These are phyloP conservation scores for Diarsia rubi DNA, from an alignment of 2,888 invertebrate genomes.

Conservation along the genomic window DNA sequence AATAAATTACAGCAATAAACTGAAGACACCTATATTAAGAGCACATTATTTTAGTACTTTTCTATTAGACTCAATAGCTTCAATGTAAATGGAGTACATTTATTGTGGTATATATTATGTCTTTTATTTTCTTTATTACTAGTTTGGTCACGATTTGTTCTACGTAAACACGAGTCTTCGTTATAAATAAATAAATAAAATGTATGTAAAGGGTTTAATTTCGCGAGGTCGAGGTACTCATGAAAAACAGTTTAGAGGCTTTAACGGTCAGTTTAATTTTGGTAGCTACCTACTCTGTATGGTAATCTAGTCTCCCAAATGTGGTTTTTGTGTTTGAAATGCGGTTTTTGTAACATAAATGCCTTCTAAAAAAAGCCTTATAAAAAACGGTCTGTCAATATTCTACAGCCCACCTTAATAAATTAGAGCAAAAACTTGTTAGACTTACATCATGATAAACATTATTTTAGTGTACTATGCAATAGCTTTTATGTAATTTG, in stretches of 20 bases:
- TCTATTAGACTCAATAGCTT: neutral
- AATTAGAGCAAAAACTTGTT: neutral
- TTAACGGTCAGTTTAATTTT: neutral
- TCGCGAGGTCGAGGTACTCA: neutral
- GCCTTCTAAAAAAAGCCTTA: neutral
- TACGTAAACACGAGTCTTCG: neutral
- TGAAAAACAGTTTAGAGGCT: neutral
- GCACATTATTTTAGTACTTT: constrained; percentile 6
- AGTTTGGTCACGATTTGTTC: neutral
- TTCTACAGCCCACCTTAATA: neutral
- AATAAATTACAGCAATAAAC: constrained; percentile 35
- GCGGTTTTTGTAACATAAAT: neutral
- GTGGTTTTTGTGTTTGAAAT: neutral
- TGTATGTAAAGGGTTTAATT: neutral
- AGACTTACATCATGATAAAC: neutral
- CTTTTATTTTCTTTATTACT: neutral
- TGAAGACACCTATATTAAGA: neutral
- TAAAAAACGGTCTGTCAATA: neutral
- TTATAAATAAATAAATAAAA: too few species aligned
- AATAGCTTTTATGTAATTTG: too few species aligned
- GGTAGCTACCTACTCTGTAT: neutral
- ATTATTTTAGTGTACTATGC: neutral
- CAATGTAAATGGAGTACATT: neutral
- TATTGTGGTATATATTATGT: neutral
- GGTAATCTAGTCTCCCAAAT: too few species aligned